phyloP scores from a whole-genome alignment of 1,140 invertebrate species.

The Trinorchestia longiramus region DNA sequence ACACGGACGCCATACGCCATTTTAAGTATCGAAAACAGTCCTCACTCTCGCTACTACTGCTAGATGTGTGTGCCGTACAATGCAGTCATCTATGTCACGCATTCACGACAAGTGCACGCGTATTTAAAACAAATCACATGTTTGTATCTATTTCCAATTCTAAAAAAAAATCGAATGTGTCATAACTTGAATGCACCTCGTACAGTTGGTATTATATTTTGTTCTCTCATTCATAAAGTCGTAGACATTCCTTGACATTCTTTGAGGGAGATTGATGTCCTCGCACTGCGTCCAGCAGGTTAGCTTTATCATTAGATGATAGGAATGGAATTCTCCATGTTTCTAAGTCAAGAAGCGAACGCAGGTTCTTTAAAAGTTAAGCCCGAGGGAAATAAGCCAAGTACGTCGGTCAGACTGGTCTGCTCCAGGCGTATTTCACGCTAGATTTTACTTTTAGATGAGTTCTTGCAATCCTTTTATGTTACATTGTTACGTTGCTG shows the following conservation, averaged over 20 bases:
- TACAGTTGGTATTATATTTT: background rate
- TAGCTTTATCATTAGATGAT: background rate
- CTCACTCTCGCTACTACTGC: no score
- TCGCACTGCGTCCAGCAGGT: background rate
- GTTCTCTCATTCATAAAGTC: background rate
- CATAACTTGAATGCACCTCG: no score
- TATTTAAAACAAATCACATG: no score
- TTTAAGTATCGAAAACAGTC: no score
- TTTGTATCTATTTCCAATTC: no score
- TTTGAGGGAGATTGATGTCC: background rate
- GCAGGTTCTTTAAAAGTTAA: background rate
- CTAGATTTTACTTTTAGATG: constrained; percentile 1
- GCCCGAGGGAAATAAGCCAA: background rate
- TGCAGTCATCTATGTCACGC: no score
- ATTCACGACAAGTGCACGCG: no score
- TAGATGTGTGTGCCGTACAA: no score
- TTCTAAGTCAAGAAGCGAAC: background rate
- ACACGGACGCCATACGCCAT: no score
- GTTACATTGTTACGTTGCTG: background rate
- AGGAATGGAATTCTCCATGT: background rate
- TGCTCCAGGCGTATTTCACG: background rate
- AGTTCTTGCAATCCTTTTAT: background rate
- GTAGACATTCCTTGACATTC: background rate
- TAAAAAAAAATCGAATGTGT: no score
- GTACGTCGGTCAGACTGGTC: background rate